These are phyloP conservation scores for Romanogobio albipinnatus DNA, from an alignment of 2,113 vertebrate species.

Conservation along the genomic window DNA sequence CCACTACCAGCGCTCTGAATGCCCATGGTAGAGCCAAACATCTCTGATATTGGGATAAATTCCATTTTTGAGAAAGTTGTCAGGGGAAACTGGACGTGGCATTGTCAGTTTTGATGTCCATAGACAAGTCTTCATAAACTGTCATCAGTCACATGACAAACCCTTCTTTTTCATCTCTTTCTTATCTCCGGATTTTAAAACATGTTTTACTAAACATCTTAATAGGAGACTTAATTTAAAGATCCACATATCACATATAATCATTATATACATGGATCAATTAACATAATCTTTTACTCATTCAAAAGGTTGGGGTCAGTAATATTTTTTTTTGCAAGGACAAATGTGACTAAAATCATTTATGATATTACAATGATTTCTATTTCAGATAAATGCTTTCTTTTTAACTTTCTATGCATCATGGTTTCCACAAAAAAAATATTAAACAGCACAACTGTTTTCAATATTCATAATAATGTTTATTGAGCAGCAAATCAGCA, in stretches of 20 bases:
- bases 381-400: not conserved
- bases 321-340: not conserved
- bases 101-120: slow-evolving; percentile 33
- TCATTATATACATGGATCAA: not conserved
- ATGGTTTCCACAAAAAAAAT: no score
- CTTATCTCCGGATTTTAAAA: not conserved
- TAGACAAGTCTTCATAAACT: slow-evolving; percentile 5
- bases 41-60: slow-evolving; percentile 18
- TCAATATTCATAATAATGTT: not conserved
- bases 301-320: not conserved
- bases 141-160: slow-evolving; percentile 15
- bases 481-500: not conserved
- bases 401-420: not conserved
- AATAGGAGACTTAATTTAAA: no score
- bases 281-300: not conserved
- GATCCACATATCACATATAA: not conserved
- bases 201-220: not conserved
- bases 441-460: no score
- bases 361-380: not conserved
- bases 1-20: not conserved
- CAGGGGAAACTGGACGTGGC: not conserved
- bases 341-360: not conserved
- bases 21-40: slow-evolving; percentile 38
- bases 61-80: slow-evolving; percentile 18
- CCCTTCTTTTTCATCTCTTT: not conserved